A percentile compares a stretch with the other conserved stretches of the same genome.
phyloP scores from a whole-genome alignment of 2,797 vertebrate genomes.

The Tauraco hartlaubi region DNA sequence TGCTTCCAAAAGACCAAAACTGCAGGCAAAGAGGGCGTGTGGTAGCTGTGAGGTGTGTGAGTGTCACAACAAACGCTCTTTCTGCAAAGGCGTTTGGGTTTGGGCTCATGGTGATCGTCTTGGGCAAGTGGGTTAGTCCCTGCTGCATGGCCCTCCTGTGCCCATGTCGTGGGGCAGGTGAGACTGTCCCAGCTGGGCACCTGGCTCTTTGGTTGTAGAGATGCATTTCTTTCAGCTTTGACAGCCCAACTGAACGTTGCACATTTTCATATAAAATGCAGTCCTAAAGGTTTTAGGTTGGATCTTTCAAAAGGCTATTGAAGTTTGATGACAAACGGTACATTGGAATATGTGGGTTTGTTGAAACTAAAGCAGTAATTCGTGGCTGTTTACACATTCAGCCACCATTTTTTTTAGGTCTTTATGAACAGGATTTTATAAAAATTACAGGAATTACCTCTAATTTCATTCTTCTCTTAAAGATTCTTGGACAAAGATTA shows the following conservation, averaged over 20 bases:
- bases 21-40: neutral
- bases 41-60: neutral
- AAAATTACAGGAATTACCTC: neutral
- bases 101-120: accelerated
- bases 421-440: neutral
- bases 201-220: neutral
- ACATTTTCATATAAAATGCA: neutral
- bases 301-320: neutral
- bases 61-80: too few species aligned
- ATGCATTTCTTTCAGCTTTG: neutral
- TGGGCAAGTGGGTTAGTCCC: too few species aligned
- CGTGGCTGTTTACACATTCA: neutral
- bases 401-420: neutral
- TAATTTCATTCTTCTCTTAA: neutral
- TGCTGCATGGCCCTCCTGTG: neutral
- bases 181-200: neutral
- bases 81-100: neutral
- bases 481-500: neutral
- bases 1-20: neutral
- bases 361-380: neutral
- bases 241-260: neutral
- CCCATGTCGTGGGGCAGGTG: accelerated
- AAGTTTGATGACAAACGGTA: neutral
- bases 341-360: neutral
- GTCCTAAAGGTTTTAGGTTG: neutral